Percentiles rank a stretch among this genome's conserved stretches.
Conservation (phyloP, 2,888 invertebrate species). For the Stenodera caucasica region DNA sequence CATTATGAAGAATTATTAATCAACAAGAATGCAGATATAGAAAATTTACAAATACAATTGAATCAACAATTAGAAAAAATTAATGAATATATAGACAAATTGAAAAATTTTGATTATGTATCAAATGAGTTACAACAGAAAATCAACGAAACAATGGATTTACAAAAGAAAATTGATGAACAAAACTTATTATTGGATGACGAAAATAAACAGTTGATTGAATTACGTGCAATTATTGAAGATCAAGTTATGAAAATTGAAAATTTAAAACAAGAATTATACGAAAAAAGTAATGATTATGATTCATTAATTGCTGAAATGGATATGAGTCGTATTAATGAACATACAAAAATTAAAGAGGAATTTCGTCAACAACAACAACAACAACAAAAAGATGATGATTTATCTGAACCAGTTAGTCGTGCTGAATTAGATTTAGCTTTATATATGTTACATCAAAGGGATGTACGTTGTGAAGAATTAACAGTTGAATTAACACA, state of each 20-base stretch:
- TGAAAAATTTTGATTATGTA: conserved; percentile 17
- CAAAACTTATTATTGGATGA: conserved; percentile 60
- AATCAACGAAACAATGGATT: conserved; percentile 59
- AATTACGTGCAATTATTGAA: conserved; percentile 65
- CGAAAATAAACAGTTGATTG: conserved; percentile 60
- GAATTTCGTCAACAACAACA: conserved; percentile 13
- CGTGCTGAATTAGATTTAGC: conserved; percentile 77
- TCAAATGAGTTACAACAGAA: conserved; percentile 45
- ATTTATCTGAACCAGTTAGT: conserved; percentile 45
- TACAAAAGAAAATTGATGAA: conserved; percentile 60
- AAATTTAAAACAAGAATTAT: conserved; percentile 69
- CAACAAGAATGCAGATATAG: conserved; percentile 45
- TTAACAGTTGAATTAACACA: conserved; percentile 81
- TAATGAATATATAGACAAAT: conserved; percentile 15
- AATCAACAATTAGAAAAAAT: conserved; percentile 17
- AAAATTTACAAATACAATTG: conserved; percentile 41
- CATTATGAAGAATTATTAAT: conserved; percentile 43
- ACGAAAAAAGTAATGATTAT: conserved; percentile 62
- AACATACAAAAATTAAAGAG: conserved; percentile 9
- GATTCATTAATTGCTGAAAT: conserved; percentile 56
- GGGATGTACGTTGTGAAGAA: conserved; percentile 85
- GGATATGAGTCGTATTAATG: conserved; percentile 39
- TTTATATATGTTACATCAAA: conserved; percentile 81
- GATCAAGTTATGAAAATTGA: conserved; percentile 75
- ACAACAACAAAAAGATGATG: conserved; percentile 32